Percentiles rank a stretch among this genome's conserved stretches.
Conservation (phyloP, 2,888 invertebrate genomes). For the Peribatodes rhomboidaria region DNA sequence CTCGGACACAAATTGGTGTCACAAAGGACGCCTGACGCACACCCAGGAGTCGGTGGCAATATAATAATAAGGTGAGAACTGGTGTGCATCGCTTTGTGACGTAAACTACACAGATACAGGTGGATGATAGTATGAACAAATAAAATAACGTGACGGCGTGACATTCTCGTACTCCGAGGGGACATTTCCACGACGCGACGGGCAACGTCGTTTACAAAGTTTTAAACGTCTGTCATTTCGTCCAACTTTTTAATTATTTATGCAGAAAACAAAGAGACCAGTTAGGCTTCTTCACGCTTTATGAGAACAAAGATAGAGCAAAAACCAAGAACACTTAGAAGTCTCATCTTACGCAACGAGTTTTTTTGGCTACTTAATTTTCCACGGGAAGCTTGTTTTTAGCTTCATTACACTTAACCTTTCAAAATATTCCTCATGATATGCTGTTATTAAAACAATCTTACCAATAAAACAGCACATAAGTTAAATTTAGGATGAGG, state of each 20-base stretch:
- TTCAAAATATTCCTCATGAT: not conserved
- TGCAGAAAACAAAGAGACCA: constrained; percentile 24
- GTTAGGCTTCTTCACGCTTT: constrained; percentile 3
- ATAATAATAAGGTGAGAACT: constrained; percentile 29
- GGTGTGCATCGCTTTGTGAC: constrained; percentile 32
- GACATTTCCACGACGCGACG: constrained; percentile 23
- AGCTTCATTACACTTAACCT: not conserved
- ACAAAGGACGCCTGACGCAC: constrained; percentile 27
- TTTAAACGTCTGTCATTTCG: constrained; percentile 24
- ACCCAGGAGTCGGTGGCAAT: constrained; percentile 12
- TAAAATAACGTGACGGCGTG: constrained; percentile 24
- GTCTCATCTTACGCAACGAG: not conserved
- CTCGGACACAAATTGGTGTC: constrained; percentile 27
- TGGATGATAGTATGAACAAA: constrained; percentile 13
- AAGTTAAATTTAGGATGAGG: constrained; percentile 14
- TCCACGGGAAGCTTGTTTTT: not conserved
- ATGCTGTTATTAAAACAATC: not conserved
- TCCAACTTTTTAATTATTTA: constrained; percentile 27
- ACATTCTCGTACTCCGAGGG: constrained; percentile 20
- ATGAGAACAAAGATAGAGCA: constrained; percentile 8
- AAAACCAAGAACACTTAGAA: too few species aligned
- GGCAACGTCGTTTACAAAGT: constrained; percentile 8
- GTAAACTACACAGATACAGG: constrained; percentile 7
- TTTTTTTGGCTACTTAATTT: not conserved
- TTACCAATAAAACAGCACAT: not conserved